Base-by-base conservation (phyloP, 1,140 invertebrate genomes). In the Protaetia brevitarsis region DNA sequence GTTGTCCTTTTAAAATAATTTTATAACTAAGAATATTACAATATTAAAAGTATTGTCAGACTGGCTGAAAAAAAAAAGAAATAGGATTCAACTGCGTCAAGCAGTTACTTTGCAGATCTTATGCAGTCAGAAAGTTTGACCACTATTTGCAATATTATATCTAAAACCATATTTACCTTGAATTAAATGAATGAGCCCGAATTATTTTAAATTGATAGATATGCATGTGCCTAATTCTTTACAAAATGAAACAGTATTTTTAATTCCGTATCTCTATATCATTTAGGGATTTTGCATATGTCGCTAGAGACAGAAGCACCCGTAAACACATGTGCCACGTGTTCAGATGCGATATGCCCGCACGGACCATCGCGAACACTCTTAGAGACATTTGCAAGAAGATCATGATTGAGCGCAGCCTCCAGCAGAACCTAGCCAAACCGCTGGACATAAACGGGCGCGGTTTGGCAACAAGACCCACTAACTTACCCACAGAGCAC, bases 201-300 rank as follows among this genome's bases (percentile, higher is more conserved):
- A n/a, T n/a, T n/a, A n/a, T n/a, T n/a, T n/a, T n/a, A n/a, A n/a
- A n/a, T n/a, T n/a, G n/a, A n/a, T n/a, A n/a, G n/a, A 34, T n/a
- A 34, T 34, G 31, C 31, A 34, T 34, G 31, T 2, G 13, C 13
- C 5, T 34, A 34, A 5, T 34, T 6, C 1, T n/a, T 34, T 1
- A 11, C 13, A 1, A 11, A 34, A 34, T 6, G 13, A 34, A 34
- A 2, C 5, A 34, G 2, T 2, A 34, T 6, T 13, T 8, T 19
- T 51, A 23, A 8, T 51, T 10, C 13, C 11, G 5, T 29, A n/a
- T 19, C 7, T 4, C 10, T 59, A 13, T n/a, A 34, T 19, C 13
- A 29, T 82, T 21, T 81, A 97, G 95, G 81, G 96, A 98, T 82
- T 99, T 99, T 84, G 96, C 97, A 10, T 99, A 98, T 79, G 96